Percentiles rank a stretch among this genome's conserved stretches.
phyloP scores from a whole-genome alignment of 2,797 vertebrate species.

The Hoplostethus mediterraneus region DNA sequence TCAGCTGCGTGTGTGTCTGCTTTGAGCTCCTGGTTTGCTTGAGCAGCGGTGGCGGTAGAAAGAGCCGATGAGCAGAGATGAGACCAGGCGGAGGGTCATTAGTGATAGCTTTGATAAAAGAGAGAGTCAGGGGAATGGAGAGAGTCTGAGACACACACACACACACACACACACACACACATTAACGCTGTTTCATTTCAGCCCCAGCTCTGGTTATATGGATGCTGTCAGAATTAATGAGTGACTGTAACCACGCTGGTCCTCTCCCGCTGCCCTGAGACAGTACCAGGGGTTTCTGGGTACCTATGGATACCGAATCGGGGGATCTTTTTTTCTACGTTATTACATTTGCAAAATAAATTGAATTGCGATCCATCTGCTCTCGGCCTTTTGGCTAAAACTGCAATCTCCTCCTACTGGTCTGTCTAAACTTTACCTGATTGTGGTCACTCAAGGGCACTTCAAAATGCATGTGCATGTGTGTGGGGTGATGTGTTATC shows the following conservation, averaged over 20 bases:
- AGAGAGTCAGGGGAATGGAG: slow-evolving; percentile 36
- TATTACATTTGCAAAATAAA: too few relatives aligned
- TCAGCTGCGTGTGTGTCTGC: slow-evolving; percentile 8
- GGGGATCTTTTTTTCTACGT: too few relatives aligned
- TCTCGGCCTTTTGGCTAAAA: too few relatives aligned
- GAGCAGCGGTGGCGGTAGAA: slow-evolving; percentile 31
- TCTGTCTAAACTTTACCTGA: too few relatives aligned
- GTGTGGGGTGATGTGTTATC: too few relatives aligned
- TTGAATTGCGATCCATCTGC: too few relatives aligned
- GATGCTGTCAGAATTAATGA: neutral
- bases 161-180: slow-evolving; percentile 5
- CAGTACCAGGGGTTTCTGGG: too few relatives aligned
- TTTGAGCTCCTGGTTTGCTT: slow-evolving; percentile 20
- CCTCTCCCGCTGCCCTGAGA: neutral
- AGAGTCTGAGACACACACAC: slow-evolving; percentile 12
- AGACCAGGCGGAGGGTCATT: slow-evolving; percentile 61
- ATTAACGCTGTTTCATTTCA: neutral
- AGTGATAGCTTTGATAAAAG: slow-evolving; percentile 62
- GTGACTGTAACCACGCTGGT: neutral
- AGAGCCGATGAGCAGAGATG: slow-evolving; percentile 51
- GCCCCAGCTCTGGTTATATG: neutral
- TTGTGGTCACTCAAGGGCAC: too few relatives aligned
- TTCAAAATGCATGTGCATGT: too few relatives aligned
- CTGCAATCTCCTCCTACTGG: too few relatives aligned
- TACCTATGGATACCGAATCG: too few relatives aligned